Conservation (phyloP, 1,140 invertebrate species). For the Orchesella cincta region DNA sequence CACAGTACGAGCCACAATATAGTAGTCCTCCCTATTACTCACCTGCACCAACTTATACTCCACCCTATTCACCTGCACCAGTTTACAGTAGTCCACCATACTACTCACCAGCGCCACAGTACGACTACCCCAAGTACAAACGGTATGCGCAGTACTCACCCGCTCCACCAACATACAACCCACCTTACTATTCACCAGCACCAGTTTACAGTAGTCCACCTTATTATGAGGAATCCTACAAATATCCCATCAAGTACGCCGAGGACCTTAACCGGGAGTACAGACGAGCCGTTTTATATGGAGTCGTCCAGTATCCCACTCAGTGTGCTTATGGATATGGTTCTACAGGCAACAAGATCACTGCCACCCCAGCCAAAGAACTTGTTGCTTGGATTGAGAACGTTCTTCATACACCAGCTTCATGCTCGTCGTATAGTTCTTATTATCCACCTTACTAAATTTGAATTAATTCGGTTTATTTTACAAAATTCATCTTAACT, state of each 20-base stretch:
- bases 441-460: constrained; percentile 24
- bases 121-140: not conserved
- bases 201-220: no score
- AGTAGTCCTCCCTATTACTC: constrained; percentile 2
- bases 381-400: constrained; percentile 46
- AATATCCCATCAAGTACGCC: constrained; percentile 20
- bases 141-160: not conserved
- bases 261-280: constrained; percentile 40
- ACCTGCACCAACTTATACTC: not conserved
- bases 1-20: not conserved
- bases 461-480: not conserved
- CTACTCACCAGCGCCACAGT: not conserved
- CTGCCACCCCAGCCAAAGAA: constrained; percentile 39
- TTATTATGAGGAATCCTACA: constrained; percentile 25
- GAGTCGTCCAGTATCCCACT: constrained; percentile 47
- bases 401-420: constrained; percentile 34
- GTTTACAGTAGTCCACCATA: constrained; percentile 8
- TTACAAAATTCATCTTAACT: constrained; percentile 5
- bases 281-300: constrained; percentile 42
- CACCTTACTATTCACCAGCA: no score
- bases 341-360: constrained; percentile 39
- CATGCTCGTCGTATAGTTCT: constrained; percentile 25
- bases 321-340: constrained; percentile 41
- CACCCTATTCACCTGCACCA: not conserved
- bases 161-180: constrained; percentile 34